Percentiles rank a stretch among this genome's conserved stretches.
Evolutionary conservation across 2,797 vertebrate genomes (phyloP).

Genomic region (Triplophysa yarkandensis): DNA sequence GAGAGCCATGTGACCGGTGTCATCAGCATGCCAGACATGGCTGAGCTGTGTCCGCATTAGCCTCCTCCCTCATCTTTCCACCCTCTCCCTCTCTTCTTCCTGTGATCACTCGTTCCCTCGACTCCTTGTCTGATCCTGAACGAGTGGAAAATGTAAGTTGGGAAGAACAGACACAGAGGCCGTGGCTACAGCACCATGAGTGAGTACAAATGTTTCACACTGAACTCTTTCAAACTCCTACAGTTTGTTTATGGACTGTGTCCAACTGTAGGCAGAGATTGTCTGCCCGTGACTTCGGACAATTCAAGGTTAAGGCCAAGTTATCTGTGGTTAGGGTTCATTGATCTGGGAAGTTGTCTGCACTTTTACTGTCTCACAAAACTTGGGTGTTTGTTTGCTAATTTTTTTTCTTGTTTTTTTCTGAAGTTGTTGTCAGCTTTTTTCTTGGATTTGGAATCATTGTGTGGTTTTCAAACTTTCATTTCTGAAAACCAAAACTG

Average conservation of each 20-base stretch:
- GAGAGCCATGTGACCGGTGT: slow-evolving; percentile 65
- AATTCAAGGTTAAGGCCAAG: slow-evolving; percentile 36
- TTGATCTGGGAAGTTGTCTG: slow-evolving; percentile 1
- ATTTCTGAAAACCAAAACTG: not conserved
- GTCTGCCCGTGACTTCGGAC: slow-evolving; percentile 16
- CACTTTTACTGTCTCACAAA: not conserved
- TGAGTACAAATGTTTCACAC: slow-evolving; percentile 66
- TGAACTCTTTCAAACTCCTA: not conserved
- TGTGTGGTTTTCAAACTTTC: not conserved
- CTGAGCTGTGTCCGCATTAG: slow-evolving; percentile 50
- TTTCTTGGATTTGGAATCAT: not conserved
- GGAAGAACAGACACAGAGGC: slow-evolving; percentile 59
- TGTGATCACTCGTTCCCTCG: slow-evolving; percentile 35
- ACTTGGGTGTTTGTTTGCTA: not conserved
- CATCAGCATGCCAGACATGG: slow-evolving; percentile 69
- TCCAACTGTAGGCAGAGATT: slow-evolving; percentile 19
- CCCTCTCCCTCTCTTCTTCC: slow-evolving; percentile 41
- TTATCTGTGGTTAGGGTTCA: slow-evolving; percentile 1
- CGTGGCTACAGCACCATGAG: slow-evolving; percentile 73
- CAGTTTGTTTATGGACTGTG: not conserved
- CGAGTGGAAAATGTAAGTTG: slow-evolving; percentile 73
- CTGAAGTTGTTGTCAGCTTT: too few species aligned
- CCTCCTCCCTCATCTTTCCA: slow-evolving; percentile 45
- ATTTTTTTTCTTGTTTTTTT: not conserved
- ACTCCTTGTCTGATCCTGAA: slow-evolving; percentile 59